Conservation (phyloP, 2,888 invertebrate species). For the Rhodophaea formosa region DNA sequence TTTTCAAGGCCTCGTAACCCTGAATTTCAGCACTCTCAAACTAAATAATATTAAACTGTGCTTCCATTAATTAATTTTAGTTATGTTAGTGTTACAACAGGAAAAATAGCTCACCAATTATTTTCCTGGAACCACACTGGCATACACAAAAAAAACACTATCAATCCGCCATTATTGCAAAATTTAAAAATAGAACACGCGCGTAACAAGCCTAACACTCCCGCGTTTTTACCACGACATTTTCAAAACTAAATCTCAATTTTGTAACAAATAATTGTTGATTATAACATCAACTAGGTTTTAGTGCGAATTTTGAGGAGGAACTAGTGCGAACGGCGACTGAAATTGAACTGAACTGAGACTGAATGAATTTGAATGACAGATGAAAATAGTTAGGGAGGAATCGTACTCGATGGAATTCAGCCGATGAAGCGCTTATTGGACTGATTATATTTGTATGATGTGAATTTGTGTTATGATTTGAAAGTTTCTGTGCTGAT, state of each 20-base stretch:
- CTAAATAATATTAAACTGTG: no score
- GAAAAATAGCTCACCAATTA: not conserved
- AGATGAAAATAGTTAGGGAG: constrained; percentile 72
- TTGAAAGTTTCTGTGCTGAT: no score
- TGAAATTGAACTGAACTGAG: constrained; percentile 43
- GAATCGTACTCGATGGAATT: constrained; percentile 34
- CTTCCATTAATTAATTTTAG: not conserved
- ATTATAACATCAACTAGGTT: not conserved
- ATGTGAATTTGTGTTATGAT: not conserved
- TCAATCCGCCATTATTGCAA: not conserved
- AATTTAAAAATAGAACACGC: constrained; percentile 8
- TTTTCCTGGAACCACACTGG: not conserved
- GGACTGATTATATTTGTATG: not conserved
- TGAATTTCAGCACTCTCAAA: not conserved
- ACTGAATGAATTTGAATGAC: constrained; percentile 52
- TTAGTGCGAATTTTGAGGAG: not conserved
- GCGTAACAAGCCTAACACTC: not conserved
- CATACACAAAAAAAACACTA: not conserved
- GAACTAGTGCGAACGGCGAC: constrained; percentile 20
- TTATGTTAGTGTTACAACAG: not conserved
- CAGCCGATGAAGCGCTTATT: constrained; percentile 4
- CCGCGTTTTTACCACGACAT: not conserved
- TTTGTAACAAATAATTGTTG: not conserved
- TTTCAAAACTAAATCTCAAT: not conserved
- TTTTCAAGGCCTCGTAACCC: not conserved